Conservation (phyloP, 2,797 vertebrate genomes). For the Macrochelys suwanniensis region DNA sequence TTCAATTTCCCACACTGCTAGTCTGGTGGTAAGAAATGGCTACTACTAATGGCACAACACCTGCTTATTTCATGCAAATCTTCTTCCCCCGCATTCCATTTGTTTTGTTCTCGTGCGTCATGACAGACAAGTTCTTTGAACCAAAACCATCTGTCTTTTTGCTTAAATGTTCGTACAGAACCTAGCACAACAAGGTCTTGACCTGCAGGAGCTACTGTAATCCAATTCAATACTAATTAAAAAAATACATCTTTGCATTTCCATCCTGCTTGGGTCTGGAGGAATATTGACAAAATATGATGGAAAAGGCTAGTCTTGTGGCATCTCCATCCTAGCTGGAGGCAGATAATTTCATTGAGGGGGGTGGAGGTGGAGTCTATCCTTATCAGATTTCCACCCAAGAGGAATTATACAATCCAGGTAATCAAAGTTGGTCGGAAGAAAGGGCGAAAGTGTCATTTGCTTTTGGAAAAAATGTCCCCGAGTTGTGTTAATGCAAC, state of each 20-base stretch:
- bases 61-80: not conserved
- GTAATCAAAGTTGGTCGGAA: conserved; percentile 25
- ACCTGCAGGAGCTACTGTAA: not conserved
- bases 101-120: not conserved
- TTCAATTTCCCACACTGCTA: not conserved
- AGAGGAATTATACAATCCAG: conserved; percentile 41
- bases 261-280: not conserved
- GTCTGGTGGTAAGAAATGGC: not conserved
- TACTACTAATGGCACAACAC: not conserved
- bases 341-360: conserved; percentile 49
- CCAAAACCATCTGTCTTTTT: not conserved
- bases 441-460: conserved; percentile 41
- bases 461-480: not conserved
- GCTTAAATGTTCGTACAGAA: not conserved
- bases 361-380: not conserved
- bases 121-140: not conserved
- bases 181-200: not conserved
- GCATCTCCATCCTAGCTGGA: conserved; percentile 61
- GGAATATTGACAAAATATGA: conserved; percentile 7
- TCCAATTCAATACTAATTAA: not conserved
- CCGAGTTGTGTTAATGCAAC: not conserved
- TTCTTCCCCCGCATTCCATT: not conserved
- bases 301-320: conserved; percentile 3
- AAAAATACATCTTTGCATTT: not conserved
- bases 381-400: conserved; percentile 52